Base-by-base conservation (phyloP, 2,888 invertebrate species). In the Agriopis leucophaearia region DNA sequence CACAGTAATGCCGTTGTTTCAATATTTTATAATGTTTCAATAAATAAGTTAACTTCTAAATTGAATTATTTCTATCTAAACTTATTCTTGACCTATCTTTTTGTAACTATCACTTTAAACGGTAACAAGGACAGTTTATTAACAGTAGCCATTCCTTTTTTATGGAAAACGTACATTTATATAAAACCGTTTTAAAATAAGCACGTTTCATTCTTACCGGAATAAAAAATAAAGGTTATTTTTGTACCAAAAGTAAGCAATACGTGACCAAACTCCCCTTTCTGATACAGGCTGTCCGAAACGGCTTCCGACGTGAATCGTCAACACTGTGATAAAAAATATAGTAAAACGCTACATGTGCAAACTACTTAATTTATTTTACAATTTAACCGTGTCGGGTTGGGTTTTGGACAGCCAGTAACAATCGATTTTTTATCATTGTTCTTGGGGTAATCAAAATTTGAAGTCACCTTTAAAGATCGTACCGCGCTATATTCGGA, bases 381-480 rank as follows among this genome's bases (percentile, higher is more conserved):
- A 38, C 38, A 18, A 35, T 44, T 35, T 55, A 44, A 18, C 18
- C 36, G 45, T 35, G 68, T 69, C 64, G 60, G 56, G 51, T 51
- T 13, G 13, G 3, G 16, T 64, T 64, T 42, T 15, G 60, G 7
- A 64, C 60, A 18, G 42, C 42, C 69, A 6, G 40, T 57, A 70
- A 75, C 75, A 75, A 75, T 75, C 65, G 72, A 62, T 76, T 76
- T 76, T 74, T 76, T 76, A 72, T 73, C 70, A 75, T 76, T 76
- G 76, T 81, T 77, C 80, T 82, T 79, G 70, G 65, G 74, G 76
- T 77, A 80, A 80, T 82, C 78, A 77, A 79, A 83, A 78, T 82
- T 81, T 80, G 78, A 74, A 80, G 81, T 81, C 80, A 77, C 82
- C 82, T 85, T 55, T 83, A 83, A 78, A 80, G 84, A 82, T 81